phyloP scores from a whole-genome alignment of 2,888 invertebrate species.

The Cactoblastis cactorum region DNA sequence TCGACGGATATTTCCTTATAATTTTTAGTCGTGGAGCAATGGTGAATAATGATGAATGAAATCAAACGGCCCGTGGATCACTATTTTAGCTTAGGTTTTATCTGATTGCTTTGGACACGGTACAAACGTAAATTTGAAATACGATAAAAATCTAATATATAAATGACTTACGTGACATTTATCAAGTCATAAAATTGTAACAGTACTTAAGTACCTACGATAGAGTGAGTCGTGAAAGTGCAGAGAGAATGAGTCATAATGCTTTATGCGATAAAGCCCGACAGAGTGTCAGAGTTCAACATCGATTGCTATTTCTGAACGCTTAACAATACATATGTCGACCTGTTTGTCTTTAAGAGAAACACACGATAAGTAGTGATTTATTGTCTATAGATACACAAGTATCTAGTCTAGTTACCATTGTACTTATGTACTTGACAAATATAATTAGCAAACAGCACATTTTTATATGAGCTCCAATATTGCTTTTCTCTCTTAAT shows the following conservation, averaged over 20 bases:
- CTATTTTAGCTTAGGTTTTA: background rate
- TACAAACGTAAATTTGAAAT: too few relatives aligned
- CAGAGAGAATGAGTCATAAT: background rate
- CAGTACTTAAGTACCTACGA: too few relatives aligned
- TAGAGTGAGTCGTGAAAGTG: too few relatives aligned
- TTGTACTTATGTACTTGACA: background rate
- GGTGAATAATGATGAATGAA: slow-evolving; percentile 8
- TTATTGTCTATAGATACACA: background rate
- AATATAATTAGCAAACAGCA: too few relatives aligned
- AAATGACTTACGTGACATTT: too few relatives aligned
- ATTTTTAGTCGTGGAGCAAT: background rate
- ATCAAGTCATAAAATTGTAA: too few relatives aligned
- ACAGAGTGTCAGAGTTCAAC: slow-evolving; percentile 2
- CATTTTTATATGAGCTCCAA: too few relatives aligned
- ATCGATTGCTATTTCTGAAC: slow-evolving; percentile 11
- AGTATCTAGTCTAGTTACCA: too few relatives aligned
- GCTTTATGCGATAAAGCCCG: background rate
- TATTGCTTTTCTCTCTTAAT: too few relatives aligned
- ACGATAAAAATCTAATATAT: too few relatives aligned
- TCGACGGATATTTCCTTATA: slow-evolving; percentile 6
- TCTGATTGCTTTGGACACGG: too few relatives aligned
- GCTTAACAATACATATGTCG: slow-evolving; percentile 5
- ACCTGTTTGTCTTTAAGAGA: slow-evolving; percentile 6
- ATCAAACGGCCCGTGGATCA: background rate
- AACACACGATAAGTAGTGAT: slow-evolving; percentile 4